phyloP scores from a whole-genome alignment of 1,140 invertebrate species.

The Neotoxoptera formosana region DNA sequence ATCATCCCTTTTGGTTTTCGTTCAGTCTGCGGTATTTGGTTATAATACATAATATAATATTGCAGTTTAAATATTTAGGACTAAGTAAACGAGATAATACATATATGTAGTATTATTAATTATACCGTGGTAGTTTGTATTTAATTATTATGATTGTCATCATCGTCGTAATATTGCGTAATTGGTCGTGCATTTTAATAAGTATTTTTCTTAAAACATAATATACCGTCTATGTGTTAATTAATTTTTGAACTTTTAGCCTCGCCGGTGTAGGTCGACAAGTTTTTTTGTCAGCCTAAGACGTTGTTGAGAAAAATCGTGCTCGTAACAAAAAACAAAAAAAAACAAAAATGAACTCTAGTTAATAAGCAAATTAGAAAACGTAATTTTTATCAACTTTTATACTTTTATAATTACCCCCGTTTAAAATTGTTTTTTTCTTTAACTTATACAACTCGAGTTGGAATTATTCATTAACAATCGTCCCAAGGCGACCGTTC shows the following conservation, averaged over 20 bases:
- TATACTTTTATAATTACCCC: background rate
- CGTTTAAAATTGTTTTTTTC: background rate
- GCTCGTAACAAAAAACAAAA: background rate
- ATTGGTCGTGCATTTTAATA: background rate
- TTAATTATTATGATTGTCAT: background rate
- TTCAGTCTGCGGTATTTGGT: background rate
- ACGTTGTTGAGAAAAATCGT: background rate
- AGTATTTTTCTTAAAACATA: background rate
- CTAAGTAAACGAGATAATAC: background rate
- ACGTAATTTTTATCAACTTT: background rate
- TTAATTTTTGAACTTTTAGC: background rate
- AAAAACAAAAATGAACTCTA: background rate
- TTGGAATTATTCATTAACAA: conserved; percentile 1
- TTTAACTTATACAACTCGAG: background rate
- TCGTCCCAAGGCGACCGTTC: background rate
- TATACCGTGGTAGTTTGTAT: background rate
- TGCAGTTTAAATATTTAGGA: background rate
- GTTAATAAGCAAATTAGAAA: background rate
- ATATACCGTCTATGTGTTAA: background rate
- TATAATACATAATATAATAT: background rate
- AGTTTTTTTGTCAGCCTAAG: background rate
- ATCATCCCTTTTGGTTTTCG: background rate
- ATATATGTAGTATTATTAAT: background rate
- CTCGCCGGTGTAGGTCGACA: background rate
- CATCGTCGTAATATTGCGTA: background rate